phyloP scores from a whole-genome alignment of 2,888 invertebrate species.

The Tubulanus polymorphus region DNA sequence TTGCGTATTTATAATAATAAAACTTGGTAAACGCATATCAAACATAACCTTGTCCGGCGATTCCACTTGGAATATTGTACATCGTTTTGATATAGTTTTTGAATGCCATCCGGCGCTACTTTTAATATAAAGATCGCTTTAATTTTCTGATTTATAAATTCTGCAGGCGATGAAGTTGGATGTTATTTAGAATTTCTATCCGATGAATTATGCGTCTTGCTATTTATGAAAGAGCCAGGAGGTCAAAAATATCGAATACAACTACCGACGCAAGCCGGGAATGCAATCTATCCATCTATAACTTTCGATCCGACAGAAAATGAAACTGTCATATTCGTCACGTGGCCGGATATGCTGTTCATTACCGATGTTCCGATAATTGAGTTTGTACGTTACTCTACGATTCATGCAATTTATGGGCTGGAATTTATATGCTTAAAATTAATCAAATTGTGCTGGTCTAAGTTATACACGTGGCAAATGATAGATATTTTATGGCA shows the following conservation, averaged over 20 bases:
- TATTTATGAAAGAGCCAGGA: too few relatives aligned
- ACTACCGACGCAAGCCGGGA: neutral
- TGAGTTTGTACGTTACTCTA: neutral
- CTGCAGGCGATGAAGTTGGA: neutral
- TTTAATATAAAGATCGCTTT: too few relatives aligned
- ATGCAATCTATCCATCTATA: neutral
- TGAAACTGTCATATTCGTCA: neutral
- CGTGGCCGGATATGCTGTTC: neutral
- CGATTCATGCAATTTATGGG: too few relatives aligned
- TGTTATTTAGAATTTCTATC: neutral
- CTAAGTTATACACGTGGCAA: too few relatives aligned
- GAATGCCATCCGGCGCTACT: too few relatives aligned
- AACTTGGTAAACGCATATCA: neutral
- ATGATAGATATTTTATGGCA: too few relatives aligned
- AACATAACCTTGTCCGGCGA: neutral
- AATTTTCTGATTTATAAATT: too few relatives aligned
- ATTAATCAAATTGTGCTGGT: too few relatives aligned
- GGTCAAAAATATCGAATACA: neutral
- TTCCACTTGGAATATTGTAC: too few relatives aligned
- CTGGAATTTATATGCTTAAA: too few relatives aligned
- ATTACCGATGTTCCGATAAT: neutral
- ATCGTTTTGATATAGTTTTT: too few relatives aligned
- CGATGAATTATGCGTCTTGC: neutral
- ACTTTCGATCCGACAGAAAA: neutral
- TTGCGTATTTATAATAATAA: neutral